Percentiles rank a stretch among this genome's conserved stretches.
phyloP scores from a whole-genome alignment of 2,113 vertebrate species.

The Naja naja region DNA sequence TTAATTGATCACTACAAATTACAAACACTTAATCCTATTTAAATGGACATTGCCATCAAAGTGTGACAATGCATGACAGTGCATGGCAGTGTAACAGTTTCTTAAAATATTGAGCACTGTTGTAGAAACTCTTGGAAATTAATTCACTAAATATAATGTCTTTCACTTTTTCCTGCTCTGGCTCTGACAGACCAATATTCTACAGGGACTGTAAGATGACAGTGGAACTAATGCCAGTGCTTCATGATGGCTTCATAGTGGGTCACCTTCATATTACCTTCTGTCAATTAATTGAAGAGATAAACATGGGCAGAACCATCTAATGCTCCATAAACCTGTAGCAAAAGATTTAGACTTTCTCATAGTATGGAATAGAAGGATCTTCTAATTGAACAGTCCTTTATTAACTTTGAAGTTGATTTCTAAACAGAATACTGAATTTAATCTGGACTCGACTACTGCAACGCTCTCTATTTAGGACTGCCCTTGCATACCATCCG shows the following conservation, averaged over 20 bases:
- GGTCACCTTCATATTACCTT: neutral
- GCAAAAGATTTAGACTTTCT: slow-evolving; percentile 3
- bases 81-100: neutral
- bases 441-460: too few species aligned
- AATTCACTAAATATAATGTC: neutral
- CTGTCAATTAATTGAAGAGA: neutral
- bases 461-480: too few species aligned
- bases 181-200: neutral
- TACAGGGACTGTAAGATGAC: neutral
- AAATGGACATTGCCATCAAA: neutral
- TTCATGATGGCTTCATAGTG: neutral
- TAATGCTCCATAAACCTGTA: neutral
- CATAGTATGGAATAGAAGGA: neutral
- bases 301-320: neutral
- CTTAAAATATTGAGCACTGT: neutral
- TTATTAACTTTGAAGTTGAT: neutral
- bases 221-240: neutral
- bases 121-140: neutral
- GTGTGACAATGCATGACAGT: neutral
- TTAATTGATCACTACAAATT: neutral
- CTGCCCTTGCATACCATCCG: too few species aligned
- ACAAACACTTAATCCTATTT: neutral
- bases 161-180: neutral
- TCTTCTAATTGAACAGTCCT: neutral
- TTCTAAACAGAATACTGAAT: neutral